Percentiles rank a stretch among this genome's conserved stretches.
Evolutionary conservation across 2,113 vertebrate species (phyloP).

Genomic region (Forbesichthys papilliferus): DNA sequence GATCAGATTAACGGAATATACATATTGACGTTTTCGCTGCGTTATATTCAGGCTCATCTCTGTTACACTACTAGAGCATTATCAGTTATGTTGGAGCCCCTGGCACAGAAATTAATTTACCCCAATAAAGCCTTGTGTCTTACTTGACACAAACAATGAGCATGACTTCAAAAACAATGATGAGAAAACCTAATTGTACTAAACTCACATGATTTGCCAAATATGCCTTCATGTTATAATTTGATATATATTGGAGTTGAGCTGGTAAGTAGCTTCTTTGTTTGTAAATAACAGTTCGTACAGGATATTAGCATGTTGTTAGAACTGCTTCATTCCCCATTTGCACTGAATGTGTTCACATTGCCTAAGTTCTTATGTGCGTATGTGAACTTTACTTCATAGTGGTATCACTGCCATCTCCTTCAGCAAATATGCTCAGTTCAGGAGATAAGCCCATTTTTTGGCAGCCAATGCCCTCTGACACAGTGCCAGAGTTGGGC

Average conservation of each 20-base stretch:
- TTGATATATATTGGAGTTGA: slow-evolving; percentile 1
- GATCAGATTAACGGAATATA: slow-evolving; percentile 32
- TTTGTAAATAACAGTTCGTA: slow-evolving; percentile 9
- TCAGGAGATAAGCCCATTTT: slow-evolving; percentile 32
- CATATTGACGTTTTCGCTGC: slow-evolving; percentile 21
- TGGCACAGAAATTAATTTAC: slow-evolving; percentile 39
- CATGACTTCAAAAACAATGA: slow-evolving; percentile 24
- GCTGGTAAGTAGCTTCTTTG: slow-evolving; percentile 1
- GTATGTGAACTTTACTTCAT: slow-evolving; percentile 30
- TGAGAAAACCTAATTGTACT: not conserved
- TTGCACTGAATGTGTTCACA: slow-evolving; percentile 6
- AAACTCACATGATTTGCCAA: slow-evolving; percentile 42
- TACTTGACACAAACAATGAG: slow-evolving; percentile 35
- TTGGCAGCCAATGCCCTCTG: slow-evolving; percentile 50
- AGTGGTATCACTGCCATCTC: slow-evolving; percentile 31
- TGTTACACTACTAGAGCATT: slow-evolving; percentile 8
- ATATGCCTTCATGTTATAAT: slow-evolving; percentile 40
- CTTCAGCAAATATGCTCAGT: slow-evolving; percentile 21
- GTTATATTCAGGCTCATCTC: slow-evolving; percentile 17
- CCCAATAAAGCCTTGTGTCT: slow-evolving; percentile 27
- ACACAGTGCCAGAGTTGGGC: slow-evolving; percentile 61
- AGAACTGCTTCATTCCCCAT: not conserved
- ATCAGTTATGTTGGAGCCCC: slow-evolving; percentile 32
- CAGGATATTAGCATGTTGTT: not conserved
- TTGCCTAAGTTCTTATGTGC: not conserved